Base-by-base conservation (phyloP, 2,888 invertebrate species). In the Perizoma affinitatum region DNA sequence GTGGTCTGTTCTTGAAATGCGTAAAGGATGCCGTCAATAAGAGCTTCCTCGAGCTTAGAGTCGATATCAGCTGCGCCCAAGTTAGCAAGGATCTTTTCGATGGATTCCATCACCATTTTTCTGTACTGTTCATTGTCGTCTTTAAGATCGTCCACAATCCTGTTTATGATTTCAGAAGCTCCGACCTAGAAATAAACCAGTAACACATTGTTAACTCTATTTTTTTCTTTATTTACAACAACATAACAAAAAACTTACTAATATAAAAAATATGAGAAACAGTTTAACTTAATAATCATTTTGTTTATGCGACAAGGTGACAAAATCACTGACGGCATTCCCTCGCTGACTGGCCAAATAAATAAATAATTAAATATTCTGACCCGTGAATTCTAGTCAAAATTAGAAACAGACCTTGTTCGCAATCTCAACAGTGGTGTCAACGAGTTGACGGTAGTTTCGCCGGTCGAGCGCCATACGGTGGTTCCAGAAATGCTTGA, bases 101-200 rank as follows among this genome's bases (percentile, higher is more conserved):
- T 99, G 0, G 99, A 99, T 87, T 99, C 99, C 98, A 99, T 99
- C 4, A 99, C 99, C 99, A 99, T 99, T 93, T 99, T 99, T 64
- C 99, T 94, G 87, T 99, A 99, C 82, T 99, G 98, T 86, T 99
- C 99, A 83, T 99, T 99, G 88, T 99, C 99, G 83, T 99, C 99
- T 89, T 99, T 99, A 59, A 99, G 92, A 89, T 99, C 99, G 78
- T 99, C 99, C 0, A 99, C 99, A 48, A 99, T 98, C 67, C 99
- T 94, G 85, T 98, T 98, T 63, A 99, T 98, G 67, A 99, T 99
- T 93, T 99, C 99, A 0, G 99, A 98, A 5, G 99, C 98, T n/a
- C 99, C 99, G 55, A 99, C 99, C 92, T 91, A 56, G 10, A 35
- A 38, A 53, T 4, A 42, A 5, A 5, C n/a, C 10, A 4, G n/a